These are phyloP conservation scores for Papilio gigon DNA, from an alignment of 2,888 invertebrate genomes.

Conservation along the genomic window DNA sequence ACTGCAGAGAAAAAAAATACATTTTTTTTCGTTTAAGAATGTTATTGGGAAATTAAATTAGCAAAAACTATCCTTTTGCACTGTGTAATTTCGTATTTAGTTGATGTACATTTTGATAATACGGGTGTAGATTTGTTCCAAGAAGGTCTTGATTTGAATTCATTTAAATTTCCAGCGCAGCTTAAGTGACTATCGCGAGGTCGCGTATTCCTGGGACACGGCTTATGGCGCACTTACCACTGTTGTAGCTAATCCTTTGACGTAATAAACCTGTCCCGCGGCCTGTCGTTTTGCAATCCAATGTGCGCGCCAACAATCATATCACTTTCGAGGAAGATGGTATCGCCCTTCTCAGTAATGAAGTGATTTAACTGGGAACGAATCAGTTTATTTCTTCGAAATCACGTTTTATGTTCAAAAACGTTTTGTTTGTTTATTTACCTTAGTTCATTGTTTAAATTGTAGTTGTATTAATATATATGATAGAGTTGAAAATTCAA, in stretches of 20 bases:
- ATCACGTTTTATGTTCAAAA: background rate
- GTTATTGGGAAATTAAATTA: background rate
- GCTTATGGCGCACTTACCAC: constrained; percentile 34
- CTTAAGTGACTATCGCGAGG: constrained; percentile 30
- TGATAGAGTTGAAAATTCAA: too few species aligned
- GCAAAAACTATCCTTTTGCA: background rate
- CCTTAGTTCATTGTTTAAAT: constrained; percentile 1
- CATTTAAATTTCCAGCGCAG: constrained; percentile 33
- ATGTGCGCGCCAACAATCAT: constrained; percentile 21
- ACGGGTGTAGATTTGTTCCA: background rate
- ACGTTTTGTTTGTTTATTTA: background rate
- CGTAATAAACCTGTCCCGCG: constrained; percentile 32
- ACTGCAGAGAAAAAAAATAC: too few species aligned
- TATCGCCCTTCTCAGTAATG: constrained; percentile 18
- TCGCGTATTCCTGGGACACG: constrained; percentile 22
- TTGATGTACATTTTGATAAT: background rate
- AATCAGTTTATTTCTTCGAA: background rate
- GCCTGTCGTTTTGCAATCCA: constrained; percentile 21
- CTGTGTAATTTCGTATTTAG: background rate
- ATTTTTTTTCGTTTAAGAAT: too few species aligned
- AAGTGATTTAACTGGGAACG: constrained; percentile 19
- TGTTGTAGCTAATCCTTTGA: constrained; percentile 34
- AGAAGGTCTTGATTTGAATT: constrained; percentile 12
- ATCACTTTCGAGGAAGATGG: constrained; percentile 26
- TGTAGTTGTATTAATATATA: too few species aligned